A percentile compares a stretch with the other conserved stretches of the same genome.
Conservation (phyloP, 1,140 invertebrate species). For the Drosophila parabipectinata region DNA sequence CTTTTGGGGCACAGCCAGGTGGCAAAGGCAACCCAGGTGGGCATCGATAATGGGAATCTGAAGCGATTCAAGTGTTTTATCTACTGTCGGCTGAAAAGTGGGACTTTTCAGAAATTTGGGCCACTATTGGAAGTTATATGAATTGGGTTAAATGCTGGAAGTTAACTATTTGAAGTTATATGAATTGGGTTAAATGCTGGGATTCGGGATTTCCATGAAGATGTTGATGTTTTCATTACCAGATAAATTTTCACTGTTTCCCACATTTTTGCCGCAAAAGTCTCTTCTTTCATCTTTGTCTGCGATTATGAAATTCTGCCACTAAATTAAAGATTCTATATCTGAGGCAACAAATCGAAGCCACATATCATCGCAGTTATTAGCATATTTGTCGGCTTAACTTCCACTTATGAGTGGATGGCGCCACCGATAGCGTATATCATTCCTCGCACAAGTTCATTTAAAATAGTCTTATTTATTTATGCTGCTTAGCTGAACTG, state of each 20-base stretch:
- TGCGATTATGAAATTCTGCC: background rate
- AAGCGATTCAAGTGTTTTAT: constrained; percentile 49
- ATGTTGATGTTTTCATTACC: background rate
- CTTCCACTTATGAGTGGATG: constrained; percentile 16
- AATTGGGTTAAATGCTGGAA: background rate
- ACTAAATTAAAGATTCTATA: constrained; percentile 13
- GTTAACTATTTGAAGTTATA: constrained; percentile 34
- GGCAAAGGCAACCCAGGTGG: constrained; percentile 51
- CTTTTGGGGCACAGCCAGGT: constrained; percentile 31
- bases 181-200: background rate
- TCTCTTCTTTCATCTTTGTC: background rate
- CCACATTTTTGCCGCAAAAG: background rate
- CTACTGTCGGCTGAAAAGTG: constrained; percentile 15
- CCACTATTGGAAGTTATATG: constrained; percentile 30
- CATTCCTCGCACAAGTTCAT: constrained; percentile 36
- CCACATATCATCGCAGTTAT: constrained; percentile 28
- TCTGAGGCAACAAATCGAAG: constrained; percentile 5
- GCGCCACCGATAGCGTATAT: constrained; percentile 26
- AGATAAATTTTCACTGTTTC: background rate
- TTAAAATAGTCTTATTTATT: constrained; percentile 49
- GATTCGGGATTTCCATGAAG: background rate
- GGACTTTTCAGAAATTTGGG: constrained; percentile 25
- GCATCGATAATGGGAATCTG: constrained; percentile 46
- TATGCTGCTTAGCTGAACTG: constrained; percentile 18
- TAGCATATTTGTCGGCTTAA: constrained; percentile 22